Evolutionary conservation across 2,888 invertebrate species (phyloP), one percentile per base, ranked within the genome.

Genomic region (Acleris cristana): DNA sequence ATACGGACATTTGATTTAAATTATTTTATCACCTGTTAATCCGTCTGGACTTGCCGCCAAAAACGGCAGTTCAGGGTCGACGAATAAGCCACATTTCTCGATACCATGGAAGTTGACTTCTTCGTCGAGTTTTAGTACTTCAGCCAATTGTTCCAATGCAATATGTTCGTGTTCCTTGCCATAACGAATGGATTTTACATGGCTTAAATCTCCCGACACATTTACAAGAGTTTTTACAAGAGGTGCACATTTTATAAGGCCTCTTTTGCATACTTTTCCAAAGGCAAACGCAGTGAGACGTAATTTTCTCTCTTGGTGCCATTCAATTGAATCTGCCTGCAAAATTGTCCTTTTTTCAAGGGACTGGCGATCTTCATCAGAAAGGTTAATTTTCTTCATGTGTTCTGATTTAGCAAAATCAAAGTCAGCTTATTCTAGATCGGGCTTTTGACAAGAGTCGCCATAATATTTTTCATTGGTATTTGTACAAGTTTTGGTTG

Each of bases 371-470:
- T 44, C 26, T 14, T 45, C 18, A 16, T 45, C 45, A 21, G 45
- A 57, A 8, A 57, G 19, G 10, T 4, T 16, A 23, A 57, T 48
- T 30, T 10, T 30, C 5, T 48, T 45, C 21, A 57, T 21, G 8
- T 57, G 57, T 16, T 44, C 44, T 23, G 23, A 7, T 57, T 45
- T 57, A 5, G 44, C 57, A 48, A 57, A 57, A 1, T 57, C 26
- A 48, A n/a, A 48, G 19, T 59, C 54, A 16, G 48, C 48, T 44
- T 59, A 10, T 16, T 45, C 30, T 23, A 60, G 18, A 23, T 65
- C 65, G 16, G 59, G 65, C 21, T 65, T 65, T 54, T 65, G 53
- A 40, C 65, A 60, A 59, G n/a, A 58, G 6, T 54, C 54, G 54
- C 68, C 57, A 23, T 57, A 57, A 21, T 57, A 16, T 21, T 45